These are phyloP conservation scores for Penelope pileata DNA, from an alignment of 2,113 vertebrate genomes.

Conservation along the genomic window DNA sequence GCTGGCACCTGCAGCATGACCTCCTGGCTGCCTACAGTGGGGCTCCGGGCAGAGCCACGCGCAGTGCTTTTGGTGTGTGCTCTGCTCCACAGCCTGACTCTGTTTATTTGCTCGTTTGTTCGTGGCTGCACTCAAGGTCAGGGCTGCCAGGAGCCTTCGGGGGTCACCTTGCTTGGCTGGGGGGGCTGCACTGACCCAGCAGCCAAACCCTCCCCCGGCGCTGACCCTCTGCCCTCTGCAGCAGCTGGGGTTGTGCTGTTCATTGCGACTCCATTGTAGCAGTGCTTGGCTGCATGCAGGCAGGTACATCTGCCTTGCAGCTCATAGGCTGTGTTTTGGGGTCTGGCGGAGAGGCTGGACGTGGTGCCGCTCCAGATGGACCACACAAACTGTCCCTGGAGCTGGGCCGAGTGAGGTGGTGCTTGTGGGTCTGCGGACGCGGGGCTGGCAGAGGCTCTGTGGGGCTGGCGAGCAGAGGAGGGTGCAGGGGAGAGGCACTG, in stretches of 20 bases:
- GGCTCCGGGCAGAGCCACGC: not conserved
- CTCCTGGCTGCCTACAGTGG: not conserved
- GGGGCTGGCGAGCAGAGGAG: not conserved
- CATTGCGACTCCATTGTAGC: not conserved
- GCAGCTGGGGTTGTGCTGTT: not conserved
- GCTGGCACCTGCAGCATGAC: not conserved
- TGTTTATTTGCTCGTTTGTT: slow-evolving; percentile 21
- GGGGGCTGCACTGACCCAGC: rapidly evolving
- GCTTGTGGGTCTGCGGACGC: rapidly evolving
- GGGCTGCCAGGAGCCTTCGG: not conserved
- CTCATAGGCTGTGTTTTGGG: not conserved
- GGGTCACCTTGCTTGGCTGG: not conserved
- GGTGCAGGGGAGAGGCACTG: not conserved
- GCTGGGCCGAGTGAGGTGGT: not conserved
- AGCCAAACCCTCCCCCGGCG: not conserved
- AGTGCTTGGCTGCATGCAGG: not conserved
- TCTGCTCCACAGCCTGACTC: not conserved
- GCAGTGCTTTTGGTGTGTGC: not conserved
- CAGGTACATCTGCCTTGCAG: not conserved
- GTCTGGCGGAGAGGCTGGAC: not conserved
- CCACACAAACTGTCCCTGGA: not conserved
- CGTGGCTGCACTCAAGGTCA: not conserved
- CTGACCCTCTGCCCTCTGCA: slow-evolving; percentile 27
- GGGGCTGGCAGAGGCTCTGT: not conserved
- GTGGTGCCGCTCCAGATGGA: slow-evolving; percentile 4